phyloP scores from a whole-genome alignment of 2,797 vertebrate species.

The Varecia variegata region DNA sequence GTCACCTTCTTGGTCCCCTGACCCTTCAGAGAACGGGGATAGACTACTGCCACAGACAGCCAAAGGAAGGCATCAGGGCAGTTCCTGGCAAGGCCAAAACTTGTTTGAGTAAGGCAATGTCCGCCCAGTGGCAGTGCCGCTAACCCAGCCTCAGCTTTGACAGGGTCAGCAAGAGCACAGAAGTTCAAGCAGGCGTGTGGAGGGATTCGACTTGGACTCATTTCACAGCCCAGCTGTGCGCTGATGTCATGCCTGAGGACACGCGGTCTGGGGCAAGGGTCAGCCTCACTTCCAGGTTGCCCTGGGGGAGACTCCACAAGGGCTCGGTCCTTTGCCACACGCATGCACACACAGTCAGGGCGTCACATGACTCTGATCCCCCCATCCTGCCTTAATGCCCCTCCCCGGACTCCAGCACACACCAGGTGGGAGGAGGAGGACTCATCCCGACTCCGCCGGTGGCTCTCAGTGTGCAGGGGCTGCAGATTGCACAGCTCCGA shows the following conservation, averaged over 20 bases:
- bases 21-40: not conserved
- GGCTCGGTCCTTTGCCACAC: not conserved
- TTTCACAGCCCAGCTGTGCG: not conserved
- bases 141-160: not conserved
- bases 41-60: not conserved
- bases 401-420: fast-evolving
- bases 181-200: not conserved
- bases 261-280: not conserved
- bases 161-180: not conserved
- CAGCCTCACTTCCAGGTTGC: not conserved
- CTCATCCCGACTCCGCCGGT: fast-evolving
- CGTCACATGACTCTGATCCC: not conserved
- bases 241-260: not conserved
- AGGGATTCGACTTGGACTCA: not conserved
- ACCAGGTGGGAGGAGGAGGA: too few relatives aligned
- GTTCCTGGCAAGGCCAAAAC: not conserved
- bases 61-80: not conserved
- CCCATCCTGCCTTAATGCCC: not conserved
- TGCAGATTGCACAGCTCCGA: not conserved
- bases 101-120: not conserved
- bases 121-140: not conserved
- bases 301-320: not conserved
- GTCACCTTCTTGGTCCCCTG: not conserved
- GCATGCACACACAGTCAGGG: fast-evolving
- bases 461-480: not conserved